phyloP scores from a whole-genome alignment of 2,797 vertebrate species.

The Diceros bicornis region DNA sequence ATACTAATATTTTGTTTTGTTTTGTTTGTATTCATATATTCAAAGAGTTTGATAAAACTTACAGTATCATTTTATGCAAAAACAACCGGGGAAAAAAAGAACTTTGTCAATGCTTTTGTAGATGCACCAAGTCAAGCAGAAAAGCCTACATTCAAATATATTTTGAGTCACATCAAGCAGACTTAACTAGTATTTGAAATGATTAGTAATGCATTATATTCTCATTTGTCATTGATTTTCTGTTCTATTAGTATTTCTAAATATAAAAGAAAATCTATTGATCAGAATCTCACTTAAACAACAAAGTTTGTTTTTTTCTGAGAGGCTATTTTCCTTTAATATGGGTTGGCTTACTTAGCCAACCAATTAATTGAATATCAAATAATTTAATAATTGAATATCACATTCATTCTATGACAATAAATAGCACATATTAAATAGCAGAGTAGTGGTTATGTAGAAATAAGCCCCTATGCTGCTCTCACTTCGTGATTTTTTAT shows the following conservation, averaged over 20 bases:
- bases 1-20: neutral
- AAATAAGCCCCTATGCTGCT: neutral
- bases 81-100: neutral
- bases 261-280: constrained; percentile 35
- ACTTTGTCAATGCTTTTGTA: constrained; percentile 27
- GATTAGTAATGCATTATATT: neutral
- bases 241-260: neutral
- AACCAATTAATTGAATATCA: constrained; percentile 70
- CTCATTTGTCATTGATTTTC: constrained; percentile 33
- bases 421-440: neutral
- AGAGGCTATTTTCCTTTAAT: neutral
- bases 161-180: constrained; percentile 4
- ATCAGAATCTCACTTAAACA: constrained; percentile 8
- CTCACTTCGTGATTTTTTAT: neutral
- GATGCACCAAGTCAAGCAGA: neutral
- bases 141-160: constrained; percentile 31
- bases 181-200: constrained; percentile 48
- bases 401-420: neutral
- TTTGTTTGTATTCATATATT: constrained; percentile 1
- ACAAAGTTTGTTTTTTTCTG: constrained; percentile 16
- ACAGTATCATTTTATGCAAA: constrained; percentile 1
- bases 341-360: neutral
- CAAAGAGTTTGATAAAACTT: constrained; percentile 6
- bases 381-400: constrained; percentile 58
- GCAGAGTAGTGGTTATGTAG: neutral